Percentiles rank a stretch among this genome's conserved stretches.
Evolutionary conservation across 2,113 vertebrate genomes (phyloP).

Genomic region (Phylloscopus whistleri): DNA sequence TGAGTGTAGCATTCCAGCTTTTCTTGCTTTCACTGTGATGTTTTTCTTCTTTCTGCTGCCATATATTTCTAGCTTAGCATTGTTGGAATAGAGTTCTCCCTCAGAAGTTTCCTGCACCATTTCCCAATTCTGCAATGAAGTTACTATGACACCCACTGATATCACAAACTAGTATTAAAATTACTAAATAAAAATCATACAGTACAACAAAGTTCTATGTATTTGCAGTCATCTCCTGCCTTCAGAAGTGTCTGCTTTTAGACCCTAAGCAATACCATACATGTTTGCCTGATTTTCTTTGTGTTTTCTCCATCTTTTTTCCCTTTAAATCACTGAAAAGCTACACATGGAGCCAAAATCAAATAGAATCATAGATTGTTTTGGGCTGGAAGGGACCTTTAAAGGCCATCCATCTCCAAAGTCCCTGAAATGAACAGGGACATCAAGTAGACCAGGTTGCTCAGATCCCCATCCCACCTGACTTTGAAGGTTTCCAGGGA

Average conservation of each 20-base stretch:
- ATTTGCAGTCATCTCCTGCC: not conserved
- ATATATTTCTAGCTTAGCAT: not conserved
- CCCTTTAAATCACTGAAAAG: not conserved
- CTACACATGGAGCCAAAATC: not conserved
- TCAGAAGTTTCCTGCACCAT: not conserved
- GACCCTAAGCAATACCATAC: not conserved
- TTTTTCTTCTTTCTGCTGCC: not conserved
- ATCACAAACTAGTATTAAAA: not conserved
- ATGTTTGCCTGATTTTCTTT: not conserved
- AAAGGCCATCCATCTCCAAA: not conserved
- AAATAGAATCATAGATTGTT: not conserved
- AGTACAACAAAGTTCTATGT: not conserved
- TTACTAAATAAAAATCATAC: not conserved
- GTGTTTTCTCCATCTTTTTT: not conserved
- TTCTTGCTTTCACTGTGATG: not conserved
- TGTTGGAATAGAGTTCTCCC: not conserved
- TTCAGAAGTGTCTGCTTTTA: not conserved
- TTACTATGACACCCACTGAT: not conserved
- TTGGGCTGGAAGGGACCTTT: not conserved
- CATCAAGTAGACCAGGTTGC: not conserved
- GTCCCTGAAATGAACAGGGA: not conserved
- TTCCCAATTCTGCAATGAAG: not conserved
- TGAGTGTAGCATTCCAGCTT: not conserved
- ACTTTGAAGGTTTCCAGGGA: not conserved
- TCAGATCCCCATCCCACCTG: fast-evolving